phyloP scores from a whole-genome alignment of 2,113 vertebrate genomes.

The Acinonyx jubatus region DNA sequence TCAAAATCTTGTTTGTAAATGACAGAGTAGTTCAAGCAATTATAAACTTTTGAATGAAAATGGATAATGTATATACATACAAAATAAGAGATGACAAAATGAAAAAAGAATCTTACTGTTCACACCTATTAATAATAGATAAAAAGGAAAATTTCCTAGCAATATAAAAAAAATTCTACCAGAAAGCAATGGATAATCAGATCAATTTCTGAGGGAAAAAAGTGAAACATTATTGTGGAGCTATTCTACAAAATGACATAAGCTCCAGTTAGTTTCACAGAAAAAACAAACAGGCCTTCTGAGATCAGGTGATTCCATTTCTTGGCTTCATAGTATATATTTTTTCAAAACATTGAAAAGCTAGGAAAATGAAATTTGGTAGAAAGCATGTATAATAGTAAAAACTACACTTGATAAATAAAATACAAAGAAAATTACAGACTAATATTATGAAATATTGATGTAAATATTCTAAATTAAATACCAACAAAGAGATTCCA shows the following conservation, averaged over 20 bases:
- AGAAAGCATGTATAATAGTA: background rate
- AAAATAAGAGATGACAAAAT: background rate
- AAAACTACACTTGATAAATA: background rate
- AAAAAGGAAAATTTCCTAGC: background rate
- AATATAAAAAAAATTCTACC: background rate
- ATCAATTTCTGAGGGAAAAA: background rate
- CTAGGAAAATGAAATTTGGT: background rate
- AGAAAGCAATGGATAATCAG: background rate
- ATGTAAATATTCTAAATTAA: background rate
- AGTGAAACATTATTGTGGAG: background rate
- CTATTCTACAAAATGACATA: background rate
- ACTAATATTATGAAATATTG: background rate
- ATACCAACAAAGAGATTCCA: background rate
- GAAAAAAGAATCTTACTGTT: background rate
- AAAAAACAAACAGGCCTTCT: background rate
- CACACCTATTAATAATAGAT: background rate
- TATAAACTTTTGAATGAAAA: background rate
- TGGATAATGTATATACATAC: background rate
- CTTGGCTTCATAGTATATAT: background rate
- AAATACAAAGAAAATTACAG: background rate
- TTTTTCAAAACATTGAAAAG: background rate
- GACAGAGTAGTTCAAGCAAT: background rate
- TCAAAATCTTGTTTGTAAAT: background rate
- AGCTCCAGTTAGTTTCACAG: background rate
- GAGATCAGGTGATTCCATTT: background rate